Percentiles rank a stretch among this genome's conserved stretches.
phyloP scores from a whole-genome alignment of 1,140 invertebrate genomes.

The Papilio dardanus region DNA sequence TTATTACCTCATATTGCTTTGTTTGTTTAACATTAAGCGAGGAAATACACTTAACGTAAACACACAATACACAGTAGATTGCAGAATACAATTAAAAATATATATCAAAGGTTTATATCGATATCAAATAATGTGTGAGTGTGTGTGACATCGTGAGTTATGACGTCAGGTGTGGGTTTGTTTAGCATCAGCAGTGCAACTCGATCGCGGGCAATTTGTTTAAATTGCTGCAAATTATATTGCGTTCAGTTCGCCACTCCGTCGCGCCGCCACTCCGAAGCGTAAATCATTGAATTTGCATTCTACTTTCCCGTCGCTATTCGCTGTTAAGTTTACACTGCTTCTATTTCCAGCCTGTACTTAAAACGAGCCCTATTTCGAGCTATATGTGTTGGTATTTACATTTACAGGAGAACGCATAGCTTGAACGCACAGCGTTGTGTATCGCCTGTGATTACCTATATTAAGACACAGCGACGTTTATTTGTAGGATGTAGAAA shows the following conservation, averaged over 20 bases:
- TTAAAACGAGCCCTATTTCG: neutral
- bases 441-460: no score
- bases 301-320: neutral
- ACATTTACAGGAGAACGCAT: neutral
- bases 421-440: neutral
- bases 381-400: neutral
- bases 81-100: no score
- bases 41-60: no score
- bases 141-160: neutral
- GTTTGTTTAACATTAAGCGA: slow-evolving; percentile 11
- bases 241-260: neutral
- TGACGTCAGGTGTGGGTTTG: slow-evolving; percentile 1
- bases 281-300: slow-evolving; percentile 24
- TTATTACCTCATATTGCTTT: slow-evolving; percentile 11
- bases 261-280: neutral
- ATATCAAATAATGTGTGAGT: no score
- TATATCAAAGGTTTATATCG: no score
- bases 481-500: neutral
- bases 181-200: neutral
- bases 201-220: slow-evolving; percentile 1
- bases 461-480: neutral
- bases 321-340: neutral
- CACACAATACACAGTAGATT: no score
- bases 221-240: slow-evolving; percentile 15
- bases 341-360: slow-evolving; percentile 12